These are phyloP conservation scores for Vannuccia rotundouncinata DNA, from an alignment of 2,888 invertebrate genomes.

Conservation along the genomic window DNA sequence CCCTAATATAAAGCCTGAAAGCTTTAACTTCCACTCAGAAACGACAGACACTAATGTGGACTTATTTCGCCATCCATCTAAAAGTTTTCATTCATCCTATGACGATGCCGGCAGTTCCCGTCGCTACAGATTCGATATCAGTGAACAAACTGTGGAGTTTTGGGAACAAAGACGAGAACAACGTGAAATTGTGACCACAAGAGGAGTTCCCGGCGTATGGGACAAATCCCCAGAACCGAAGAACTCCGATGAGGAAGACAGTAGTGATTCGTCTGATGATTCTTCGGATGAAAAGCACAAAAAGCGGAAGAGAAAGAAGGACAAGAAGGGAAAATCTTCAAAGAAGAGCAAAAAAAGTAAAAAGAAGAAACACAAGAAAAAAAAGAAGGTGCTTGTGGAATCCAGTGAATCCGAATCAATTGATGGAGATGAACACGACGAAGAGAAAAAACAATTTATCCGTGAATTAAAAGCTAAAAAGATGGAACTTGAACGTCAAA, in stretches of 20 bases:
- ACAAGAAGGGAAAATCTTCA: constrained; percentile 44
- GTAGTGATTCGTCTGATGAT: background rate
- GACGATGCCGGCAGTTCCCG: background rate
- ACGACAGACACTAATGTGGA: background rate
- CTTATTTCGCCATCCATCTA: background rate
- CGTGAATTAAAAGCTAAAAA: constrained; percentile 34
- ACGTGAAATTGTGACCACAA: background rate
- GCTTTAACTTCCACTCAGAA: no score
- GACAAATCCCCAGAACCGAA: background rate
- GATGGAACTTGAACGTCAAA: constrained; percentile 43
- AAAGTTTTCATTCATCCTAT: background rate
- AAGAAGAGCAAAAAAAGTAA: constrained; percentile 44
- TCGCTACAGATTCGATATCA: background rate
- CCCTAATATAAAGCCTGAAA: no score
- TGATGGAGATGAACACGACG: constrained; percentile 37
- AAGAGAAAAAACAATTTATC: constrained; percentile 30
- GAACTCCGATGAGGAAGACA: background rate
- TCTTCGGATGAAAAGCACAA: background rate
- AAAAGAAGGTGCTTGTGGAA: background rate
- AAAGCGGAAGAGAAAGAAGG: constrained; percentile 45
- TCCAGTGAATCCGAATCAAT: constrained; percentile 66
- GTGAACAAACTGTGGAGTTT: background rate
- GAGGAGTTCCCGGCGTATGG: background rate
- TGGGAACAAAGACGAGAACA: background rate
- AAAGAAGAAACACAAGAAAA: constrained; percentile 59